phyloP scores from a whole-genome alignment of 2,113 vertebrate species.

The Catagonus wagneri region DNA sequence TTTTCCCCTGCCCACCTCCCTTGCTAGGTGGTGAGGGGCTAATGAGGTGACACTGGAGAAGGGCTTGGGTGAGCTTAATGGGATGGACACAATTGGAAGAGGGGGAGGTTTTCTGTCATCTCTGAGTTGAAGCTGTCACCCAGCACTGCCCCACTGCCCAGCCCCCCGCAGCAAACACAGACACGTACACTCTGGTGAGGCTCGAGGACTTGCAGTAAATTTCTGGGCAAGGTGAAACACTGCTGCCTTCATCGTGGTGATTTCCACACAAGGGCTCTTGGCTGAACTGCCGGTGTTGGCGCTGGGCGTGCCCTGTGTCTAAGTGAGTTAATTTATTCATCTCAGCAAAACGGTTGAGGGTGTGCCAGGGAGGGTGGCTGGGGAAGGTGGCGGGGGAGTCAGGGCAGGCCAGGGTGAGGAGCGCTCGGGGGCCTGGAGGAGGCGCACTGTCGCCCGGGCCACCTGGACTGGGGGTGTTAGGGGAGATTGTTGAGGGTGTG shows the following conservation, averaged over 20 bases:
- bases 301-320: slow-evolving; percentile 67
- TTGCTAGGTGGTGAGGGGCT: neutral
- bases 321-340: slow-evolving; percentile 72
- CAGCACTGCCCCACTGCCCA: accelerated
- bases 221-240: slow-evolving; percentile 63
- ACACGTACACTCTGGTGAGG: neutral
- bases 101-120: neutral
- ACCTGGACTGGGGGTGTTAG: neutral
- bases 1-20: neutral
- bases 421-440: neutral
- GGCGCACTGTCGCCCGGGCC: neutral
- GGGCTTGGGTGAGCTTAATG: neutral
- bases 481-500: neutral
- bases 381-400: neutral
- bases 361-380: neutral
- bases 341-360: slow-evolving; percentile 51
- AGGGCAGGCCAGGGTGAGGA: neutral
- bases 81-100: neutral
- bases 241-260: slow-evolving; percentile 62
- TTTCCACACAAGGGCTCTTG: slow-evolving; percentile 68
- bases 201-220: neutral
- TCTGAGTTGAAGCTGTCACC: neutral
- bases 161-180: neutral
- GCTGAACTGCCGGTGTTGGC: slow-evolving; percentile 42
- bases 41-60: neutral